Percentiles rank a stretch among this genome's conserved stretches.
phyloP scores from a whole-genome alignment of 2,113 vertebrate genomes.

The Syngnathus scovelli region DNA sequence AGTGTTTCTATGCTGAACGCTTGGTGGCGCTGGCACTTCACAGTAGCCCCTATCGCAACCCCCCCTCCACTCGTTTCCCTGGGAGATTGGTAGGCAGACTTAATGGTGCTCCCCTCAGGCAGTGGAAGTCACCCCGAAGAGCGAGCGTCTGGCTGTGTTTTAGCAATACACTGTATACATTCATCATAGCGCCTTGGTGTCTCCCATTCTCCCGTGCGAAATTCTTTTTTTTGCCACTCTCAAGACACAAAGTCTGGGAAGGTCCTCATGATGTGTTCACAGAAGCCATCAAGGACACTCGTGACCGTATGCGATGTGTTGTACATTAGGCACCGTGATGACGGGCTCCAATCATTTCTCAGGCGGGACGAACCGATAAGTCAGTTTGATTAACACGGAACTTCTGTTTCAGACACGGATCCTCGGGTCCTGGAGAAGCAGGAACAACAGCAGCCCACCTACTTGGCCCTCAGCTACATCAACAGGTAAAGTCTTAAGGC shows the following conservation, averaged over 20 bases:
- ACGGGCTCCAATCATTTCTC: not conserved
- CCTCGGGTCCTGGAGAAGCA: conserved; percentile 97
- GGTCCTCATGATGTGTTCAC: not conserved
- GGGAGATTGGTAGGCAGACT: conserved; percentile 36
- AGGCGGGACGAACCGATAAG: conserved; percentile 13
- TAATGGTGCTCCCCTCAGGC: conserved; percentile 53
- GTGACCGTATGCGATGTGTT: not conserved
- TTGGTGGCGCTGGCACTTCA: conserved; percentile 57
- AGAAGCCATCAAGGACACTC: not conserved
- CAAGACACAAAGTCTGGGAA: conserved; percentile 6
- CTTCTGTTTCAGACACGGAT: conserved; percentile 85
- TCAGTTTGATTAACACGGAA: conserved; percentile 26
- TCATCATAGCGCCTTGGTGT: conserved; percentile 29
- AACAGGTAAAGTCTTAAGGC: conserved; percentile 79
- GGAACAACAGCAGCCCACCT: conserved; percentile 97
- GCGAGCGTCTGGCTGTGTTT: conserved; percentile 28
- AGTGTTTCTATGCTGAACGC: conserved; percentile 35
- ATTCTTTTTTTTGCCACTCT: conserved; percentile 22
- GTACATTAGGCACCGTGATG: not conserved
- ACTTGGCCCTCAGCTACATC: conserved; percentile 97
- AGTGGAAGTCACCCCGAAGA: conserved; percentile 59
- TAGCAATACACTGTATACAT: conserved; percentile 47
- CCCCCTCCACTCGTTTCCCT: conserved; percentile 44
- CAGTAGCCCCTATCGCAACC: conserved; percentile 36
- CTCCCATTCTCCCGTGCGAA: conserved; percentile 13